These are phyloP conservation scores for Eupsilia transversa DNA, from an alignment of 2,888 invertebrate species.

Conservation along the genomic window DNA sequence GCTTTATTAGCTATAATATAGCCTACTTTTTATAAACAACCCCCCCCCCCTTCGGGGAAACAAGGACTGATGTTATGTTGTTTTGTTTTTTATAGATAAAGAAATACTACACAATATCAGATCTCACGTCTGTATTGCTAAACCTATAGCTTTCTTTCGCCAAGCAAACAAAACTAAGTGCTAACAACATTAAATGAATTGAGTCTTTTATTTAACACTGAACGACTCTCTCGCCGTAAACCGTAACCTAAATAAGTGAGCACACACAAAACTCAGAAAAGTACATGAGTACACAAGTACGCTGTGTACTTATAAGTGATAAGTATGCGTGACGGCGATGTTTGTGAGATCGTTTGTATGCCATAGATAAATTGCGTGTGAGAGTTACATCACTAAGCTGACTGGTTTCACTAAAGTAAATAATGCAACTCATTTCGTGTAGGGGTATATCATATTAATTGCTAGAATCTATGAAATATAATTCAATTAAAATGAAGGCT, in stretches of 20 bases:
- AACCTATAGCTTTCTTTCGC: neutral
- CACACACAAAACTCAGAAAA: slow-evolving; percentile 20
- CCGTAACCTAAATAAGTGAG: neutral
- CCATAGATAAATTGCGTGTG: neutral
- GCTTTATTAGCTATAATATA: neutral
- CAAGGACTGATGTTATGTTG: too few relatives aligned
- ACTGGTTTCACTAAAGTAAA: neutral
- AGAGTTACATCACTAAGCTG: neutral
- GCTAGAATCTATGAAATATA: slow-evolving; percentile 3
- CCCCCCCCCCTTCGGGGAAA: too few relatives aligned
- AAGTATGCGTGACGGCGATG: slow-evolving; percentile 6
- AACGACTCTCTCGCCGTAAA: neutral
- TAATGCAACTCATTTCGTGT: neutral
- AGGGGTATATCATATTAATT: neutral
- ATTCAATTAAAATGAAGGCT: slow-evolving; percentile 16
- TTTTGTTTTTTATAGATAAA: too few relatives aligned
- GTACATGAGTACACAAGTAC: slow-evolving; percentile 21
- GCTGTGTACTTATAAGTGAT: slow-evolving; percentile 10
- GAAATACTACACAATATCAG: neutral
- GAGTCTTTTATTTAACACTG: neutral
- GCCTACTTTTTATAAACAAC: neutral
- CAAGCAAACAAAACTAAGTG: slow-evolving; percentile 2
- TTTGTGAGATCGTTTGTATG: neutral
- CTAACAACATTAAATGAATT: slow-evolving; percentile 1
- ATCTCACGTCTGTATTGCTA: slow-evolving; percentile 5